These are phyloP conservation scores for Pelecanus crispus DNA, from an alignment of 2,113 vertebrate species.

Conservation along the genomic window DNA sequence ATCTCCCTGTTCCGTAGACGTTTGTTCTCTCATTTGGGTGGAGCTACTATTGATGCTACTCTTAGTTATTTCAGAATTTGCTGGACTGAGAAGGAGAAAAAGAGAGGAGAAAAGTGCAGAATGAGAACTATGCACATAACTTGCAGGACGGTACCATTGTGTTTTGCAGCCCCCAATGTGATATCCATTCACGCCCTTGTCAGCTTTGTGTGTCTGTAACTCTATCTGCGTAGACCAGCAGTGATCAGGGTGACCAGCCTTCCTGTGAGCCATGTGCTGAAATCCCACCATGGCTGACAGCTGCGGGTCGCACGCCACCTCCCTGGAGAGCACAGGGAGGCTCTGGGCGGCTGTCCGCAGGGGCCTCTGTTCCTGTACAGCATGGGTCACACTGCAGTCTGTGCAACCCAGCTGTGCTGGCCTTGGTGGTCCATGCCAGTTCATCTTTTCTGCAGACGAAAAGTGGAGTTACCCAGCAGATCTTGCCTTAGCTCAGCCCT, in stretches of 20 bases:
- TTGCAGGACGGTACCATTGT: neutral
- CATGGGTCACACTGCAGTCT: rapidly evolving
- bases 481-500: neutral
- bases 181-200: neutral
- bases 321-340: neutral
- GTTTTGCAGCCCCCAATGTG: neutral
- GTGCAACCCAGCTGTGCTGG: neutral
- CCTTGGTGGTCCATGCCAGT: neutral
- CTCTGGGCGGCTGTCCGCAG: neutral
- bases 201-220: neutral
- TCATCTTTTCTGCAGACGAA: neutral
- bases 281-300: neutral
- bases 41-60: neutral
- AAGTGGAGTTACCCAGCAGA: neutral
- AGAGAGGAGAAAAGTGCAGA: neutral
- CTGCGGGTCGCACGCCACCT: rapidly evolving
- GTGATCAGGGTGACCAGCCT: neutral
- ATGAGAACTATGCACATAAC: neutral
- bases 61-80: neutral
- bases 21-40: neutral
- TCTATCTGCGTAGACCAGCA: neutral
- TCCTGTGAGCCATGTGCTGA: neutral
- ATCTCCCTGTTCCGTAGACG: neutral
- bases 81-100: neutral
- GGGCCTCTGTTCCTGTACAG: neutral